Percentiles rank a stretch among this genome's conserved stretches.
These are phyloP conservation scores for Neodontobutis hainanensis DNA, from an alignment of 2,113 vertebrate genomes.

Conservation along the genomic window DNA sequence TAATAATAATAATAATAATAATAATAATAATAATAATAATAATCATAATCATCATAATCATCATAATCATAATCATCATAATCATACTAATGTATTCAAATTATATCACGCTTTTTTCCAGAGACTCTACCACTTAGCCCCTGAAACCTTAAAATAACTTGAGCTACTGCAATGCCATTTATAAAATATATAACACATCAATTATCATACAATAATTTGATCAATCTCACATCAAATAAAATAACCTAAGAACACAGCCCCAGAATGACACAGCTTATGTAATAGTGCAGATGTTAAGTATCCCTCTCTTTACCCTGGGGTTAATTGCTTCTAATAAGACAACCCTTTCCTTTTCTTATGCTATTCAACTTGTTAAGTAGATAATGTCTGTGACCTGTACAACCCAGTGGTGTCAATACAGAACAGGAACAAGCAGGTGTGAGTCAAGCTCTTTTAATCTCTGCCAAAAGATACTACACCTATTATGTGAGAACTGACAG, in stretches of 20 bases:
- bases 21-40: too few relatives aligned
- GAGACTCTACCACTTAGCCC: too few relatives aligned
- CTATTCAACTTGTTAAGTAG: neutral
- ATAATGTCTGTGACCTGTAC: conserved; percentile 18
- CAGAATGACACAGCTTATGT: neutral
- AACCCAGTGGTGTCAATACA: conserved; percentile 17
- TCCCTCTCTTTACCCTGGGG: neutral
- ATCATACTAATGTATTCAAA: too few relatives aligned
- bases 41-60: too few relatives aligned
- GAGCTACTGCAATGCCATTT: too few relatives aligned
- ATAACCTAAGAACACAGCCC: neutral
- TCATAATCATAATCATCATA: too few relatives aligned
- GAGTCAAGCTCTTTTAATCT: conserved; percentile 11
- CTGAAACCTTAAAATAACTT: too few relatives aligned
- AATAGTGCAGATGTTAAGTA: neutral
- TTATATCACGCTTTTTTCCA: too few relatives aligned
- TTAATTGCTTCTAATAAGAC: neutral
- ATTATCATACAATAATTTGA: too few relatives aligned
- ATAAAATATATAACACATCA: too few relatives aligned
- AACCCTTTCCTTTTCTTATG: neutral
- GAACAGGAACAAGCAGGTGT: conserved; percentile 52
- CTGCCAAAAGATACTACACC: conserved; percentile 54
- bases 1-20: too few relatives aligned
- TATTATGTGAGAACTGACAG: conserved; percentile 31
- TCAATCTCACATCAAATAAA: too few relatives aligned